Conservation (phyloP, 2,888 invertebrate genomes). For the Acanthosepion lycidas region DNA sequence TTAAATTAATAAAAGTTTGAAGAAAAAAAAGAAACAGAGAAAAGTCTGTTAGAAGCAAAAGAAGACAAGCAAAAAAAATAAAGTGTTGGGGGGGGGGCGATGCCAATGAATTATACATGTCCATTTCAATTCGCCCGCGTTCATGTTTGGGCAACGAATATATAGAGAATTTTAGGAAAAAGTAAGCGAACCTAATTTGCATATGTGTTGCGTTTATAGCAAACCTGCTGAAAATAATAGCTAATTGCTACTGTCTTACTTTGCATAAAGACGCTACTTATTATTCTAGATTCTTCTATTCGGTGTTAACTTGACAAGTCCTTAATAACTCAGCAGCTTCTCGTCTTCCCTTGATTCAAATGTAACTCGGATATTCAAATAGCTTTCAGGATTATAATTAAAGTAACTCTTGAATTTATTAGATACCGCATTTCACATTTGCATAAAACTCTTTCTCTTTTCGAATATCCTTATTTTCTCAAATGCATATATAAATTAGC, state of each 20-base stretch:
- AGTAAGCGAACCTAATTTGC: background rate
- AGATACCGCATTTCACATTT: background rate
- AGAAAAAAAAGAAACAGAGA: background rate
- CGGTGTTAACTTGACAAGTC: background rate
- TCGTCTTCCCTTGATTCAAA: background rate
- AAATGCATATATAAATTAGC: no score
- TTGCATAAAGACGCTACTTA: background rate
- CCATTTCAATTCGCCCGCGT: background rate
- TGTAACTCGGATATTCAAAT: background rate
- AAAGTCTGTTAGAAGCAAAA: background rate
- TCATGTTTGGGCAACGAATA: background rate
- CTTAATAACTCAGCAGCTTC: background rate
- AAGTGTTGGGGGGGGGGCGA: background rate
- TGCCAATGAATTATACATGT: background rate
- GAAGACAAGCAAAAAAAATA: background rate
- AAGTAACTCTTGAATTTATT: background rate
- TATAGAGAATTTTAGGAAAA: background rate
- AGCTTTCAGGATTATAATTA: background rate
- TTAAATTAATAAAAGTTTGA: background rate
- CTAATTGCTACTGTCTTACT: background rate
- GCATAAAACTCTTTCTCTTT: fast-evolving
- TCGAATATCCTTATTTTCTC: no score
- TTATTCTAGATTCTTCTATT: background rate
- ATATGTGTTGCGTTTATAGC: background rate
- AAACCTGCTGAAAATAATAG: background rate